These are phyloP conservation scores for Petromus typicus DNA, from an alignment of 2,113 vertebrate species.

Conservation along the genomic window DNA sequence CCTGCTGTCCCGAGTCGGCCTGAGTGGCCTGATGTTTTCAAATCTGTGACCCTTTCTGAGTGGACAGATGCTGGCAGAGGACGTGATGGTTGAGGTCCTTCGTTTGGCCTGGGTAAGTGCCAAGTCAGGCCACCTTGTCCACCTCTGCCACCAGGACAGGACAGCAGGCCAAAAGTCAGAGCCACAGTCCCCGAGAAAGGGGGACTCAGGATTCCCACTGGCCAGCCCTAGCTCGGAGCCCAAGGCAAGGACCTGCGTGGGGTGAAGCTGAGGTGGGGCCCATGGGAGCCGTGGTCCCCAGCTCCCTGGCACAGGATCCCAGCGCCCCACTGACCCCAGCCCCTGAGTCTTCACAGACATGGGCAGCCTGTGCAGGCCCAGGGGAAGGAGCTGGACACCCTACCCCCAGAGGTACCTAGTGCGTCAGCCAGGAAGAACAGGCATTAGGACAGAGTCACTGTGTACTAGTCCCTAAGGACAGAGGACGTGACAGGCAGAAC, in stretches of 20 bases:
- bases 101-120: background rate
- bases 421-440: background rate
- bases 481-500: background rate
- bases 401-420: background rate
- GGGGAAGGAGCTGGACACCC: background rate
- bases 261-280: background rate
- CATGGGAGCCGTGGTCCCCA: background rate
- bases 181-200: background rate
- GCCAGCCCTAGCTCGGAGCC: background rate
- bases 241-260: background rate
- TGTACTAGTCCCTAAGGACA: background rate
- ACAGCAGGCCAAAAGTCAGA: background rate
- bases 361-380: background rate
- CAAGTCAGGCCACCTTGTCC: background rate
- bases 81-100: background rate
- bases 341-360: background rate
- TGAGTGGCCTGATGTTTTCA: background rate
- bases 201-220: background rate
- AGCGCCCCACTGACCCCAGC: background rate
- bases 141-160: background rate
- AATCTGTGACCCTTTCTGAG: accelerated
- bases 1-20: background rate
- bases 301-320: background rate
- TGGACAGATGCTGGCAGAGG: background rate
- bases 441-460: background rate